phyloP scores from a whole-genome alignment of 1,140 invertebrate species.

The Papilio dardanus region DNA sequence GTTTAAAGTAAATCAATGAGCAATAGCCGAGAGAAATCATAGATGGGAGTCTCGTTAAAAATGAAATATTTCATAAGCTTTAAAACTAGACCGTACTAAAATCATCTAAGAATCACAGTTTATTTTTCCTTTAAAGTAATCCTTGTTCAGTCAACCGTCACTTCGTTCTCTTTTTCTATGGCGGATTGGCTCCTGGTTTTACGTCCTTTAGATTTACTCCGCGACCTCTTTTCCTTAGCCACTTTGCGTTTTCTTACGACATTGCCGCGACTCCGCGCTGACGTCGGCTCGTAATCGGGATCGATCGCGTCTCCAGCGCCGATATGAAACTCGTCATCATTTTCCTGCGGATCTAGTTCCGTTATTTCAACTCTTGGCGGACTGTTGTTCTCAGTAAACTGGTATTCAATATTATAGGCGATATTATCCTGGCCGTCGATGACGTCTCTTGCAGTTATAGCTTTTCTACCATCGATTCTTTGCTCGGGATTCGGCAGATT shows the following conservation, averaged over 20 bases:
- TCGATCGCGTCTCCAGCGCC: slow-evolving; percentile 62
- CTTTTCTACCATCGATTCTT: slow-evolving; percentile 52
- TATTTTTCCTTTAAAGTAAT: slow-evolving; percentile 43
- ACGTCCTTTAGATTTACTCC: slow-evolving; percentile 69
- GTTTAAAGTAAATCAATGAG: slow-evolving; percentile 9
- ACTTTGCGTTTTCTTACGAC: slow-evolving; percentile 68
- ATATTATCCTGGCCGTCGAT: slow-evolving; percentile 61
- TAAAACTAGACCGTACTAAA: slow-evolving; percentile 44
- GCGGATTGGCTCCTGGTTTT: slow-evolving; percentile 69
- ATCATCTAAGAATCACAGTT: slow-evolving; percentile 68
- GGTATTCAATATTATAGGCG: slow-evolving; percentile 67
- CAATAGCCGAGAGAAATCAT: neutral
- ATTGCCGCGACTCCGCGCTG: slow-evolving; percentile 68
- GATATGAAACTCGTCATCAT: slow-evolving; percentile 41
- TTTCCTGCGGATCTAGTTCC: slow-evolving; percentile 53
- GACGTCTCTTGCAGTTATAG: slow-evolving; percentile 59
- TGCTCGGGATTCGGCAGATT: slow-evolving; percentile 73
- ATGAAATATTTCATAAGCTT: slow-evolving; percentile 31
- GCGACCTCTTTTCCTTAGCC: slow-evolving; percentile 64
- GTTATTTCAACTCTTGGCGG: slow-evolving; percentile 68
- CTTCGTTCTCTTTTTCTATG: slow-evolving; percentile 55
- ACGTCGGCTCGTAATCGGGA: slow-evolving; percentile 66
- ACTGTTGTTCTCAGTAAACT: slow-evolving; percentile 48
- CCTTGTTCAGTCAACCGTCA: slow-evolving; percentile 62
- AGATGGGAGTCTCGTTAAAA: neutral